Percentiles rank a stretch among this genome's conserved stretches.
Evolutionary conservation across 1,140 invertebrate species (phyloP).

Genomic region (Arctopsyche grandis): DNA sequence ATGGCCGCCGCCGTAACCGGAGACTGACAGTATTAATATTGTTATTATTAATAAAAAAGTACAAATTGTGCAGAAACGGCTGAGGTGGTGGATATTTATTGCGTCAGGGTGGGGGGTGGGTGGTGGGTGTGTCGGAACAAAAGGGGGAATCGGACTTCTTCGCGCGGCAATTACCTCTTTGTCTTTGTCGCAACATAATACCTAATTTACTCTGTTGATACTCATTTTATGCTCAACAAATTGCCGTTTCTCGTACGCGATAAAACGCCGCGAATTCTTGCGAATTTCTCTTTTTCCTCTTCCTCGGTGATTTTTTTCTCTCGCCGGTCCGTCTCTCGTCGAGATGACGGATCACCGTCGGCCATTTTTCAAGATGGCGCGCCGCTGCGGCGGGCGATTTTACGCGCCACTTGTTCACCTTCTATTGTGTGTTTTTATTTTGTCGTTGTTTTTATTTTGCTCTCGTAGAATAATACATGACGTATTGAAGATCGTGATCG

Average conservation of each 20-base stretch:
- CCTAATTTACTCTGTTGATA: slow-evolving; percentile 45
- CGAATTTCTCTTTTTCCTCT: not conserved
- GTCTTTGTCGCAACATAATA: slow-evolving; percentile 49
- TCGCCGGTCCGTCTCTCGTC: not conserved
- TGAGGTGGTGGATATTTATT: slow-evolving; percentile 25
- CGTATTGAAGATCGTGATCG: too few relatives aligned
- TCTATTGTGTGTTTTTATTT: not conserved
- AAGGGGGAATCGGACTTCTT: slow-evolving; percentile 37
- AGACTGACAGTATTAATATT: not conserved
- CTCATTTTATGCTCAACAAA: slow-evolving; percentile 42
- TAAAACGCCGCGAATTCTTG: slow-evolving; percentile 10
- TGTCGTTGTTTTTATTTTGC: not conserved
- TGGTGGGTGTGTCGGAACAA: slow-evolving; percentile 33
- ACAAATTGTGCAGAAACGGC: slow-evolving; percentile 25
- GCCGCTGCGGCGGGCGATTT: not conserved
- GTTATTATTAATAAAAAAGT: slow-evolving; percentile 3
- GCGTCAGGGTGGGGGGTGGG: too few relatives aligned
- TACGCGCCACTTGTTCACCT: not conserved
- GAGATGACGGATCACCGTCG: not conserved
- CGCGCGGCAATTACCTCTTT: slow-evolving; percentile 43
- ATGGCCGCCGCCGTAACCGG: slow-evolving; percentile 3
- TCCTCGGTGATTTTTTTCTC: not conserved
- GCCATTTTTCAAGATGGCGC: slow-evolving; percentile 28
- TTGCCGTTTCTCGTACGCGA: slow-evolving; percentile 36
- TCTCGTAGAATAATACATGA: too few relatives aligned